Conservation (phyloP, 2,113 vertebrate species). For the Psilopsiagon aurifrons region DNA sequence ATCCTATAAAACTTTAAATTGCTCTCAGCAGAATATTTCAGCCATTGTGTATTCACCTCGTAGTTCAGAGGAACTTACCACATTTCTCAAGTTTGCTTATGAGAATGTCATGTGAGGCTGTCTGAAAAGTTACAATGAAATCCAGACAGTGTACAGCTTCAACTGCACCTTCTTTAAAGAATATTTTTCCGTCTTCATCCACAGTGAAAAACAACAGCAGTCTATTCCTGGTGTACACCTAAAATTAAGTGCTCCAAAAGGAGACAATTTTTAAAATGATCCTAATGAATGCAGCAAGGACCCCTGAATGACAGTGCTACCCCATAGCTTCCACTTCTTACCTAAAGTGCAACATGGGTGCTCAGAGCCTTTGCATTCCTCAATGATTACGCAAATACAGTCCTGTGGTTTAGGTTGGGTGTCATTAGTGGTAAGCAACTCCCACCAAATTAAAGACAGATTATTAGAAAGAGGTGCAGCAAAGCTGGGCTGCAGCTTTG, state of each 20-base stretch:
- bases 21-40: constrained; percentile 16
- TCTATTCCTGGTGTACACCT: not conserved
- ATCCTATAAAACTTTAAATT: constrained; percentile 41
- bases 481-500: not conserved
- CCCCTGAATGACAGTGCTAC: not conserved
- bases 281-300: not conserved
- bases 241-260: not conserved
- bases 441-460: not conserved
- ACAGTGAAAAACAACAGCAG: not conserved
- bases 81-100: not conserved
- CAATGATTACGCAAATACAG: not conserved
- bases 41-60: not conserved
- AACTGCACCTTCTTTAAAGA: not conserved
- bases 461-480: not conserved
- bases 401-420: not conserved
- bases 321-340: not conserved
- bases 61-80: not conserved
- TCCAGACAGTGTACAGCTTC: not conserved
- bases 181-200: not conserved
- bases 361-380: not conserved
- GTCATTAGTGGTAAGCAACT: not conserved
- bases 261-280: not conserved
- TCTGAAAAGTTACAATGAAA: not conserved
- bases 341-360: not conserved
- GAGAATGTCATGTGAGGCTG: not conserved